Percentiles rank a stretch among this genome's conserved stretches.
These are phyloP conservation scores for Aporophyla nigra DNA, from an alignment of 2,888 invertebrate species.

Conservation along the genomic window DNA sequence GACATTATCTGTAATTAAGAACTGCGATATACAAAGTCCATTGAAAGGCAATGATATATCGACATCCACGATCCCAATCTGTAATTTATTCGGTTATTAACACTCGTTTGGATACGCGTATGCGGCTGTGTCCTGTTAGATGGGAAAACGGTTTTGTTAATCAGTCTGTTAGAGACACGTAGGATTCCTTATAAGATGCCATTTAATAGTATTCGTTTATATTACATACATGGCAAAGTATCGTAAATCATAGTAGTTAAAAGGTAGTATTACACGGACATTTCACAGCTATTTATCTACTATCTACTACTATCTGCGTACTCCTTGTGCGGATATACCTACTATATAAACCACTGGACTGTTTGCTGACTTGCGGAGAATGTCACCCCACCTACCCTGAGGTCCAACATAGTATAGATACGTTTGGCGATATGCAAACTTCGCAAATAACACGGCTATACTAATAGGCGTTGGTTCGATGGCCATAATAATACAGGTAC, in stretches of 20 bases:
- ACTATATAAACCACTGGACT: neutral
- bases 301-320: no score
- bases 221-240: neutral
- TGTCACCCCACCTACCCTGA: neutral
- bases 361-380: neutral
- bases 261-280: no score
- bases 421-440: neutral
- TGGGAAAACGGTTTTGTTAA: constrained; percentile 65
- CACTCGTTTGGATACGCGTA: constrained; percentile 40
- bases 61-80: constrained; percentile 12
- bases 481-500: neutral
- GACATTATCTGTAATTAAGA: constrained; percentile 50
- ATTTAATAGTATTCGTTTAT: neutral
- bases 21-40: constrained; percentile 25
- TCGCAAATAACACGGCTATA: neutral
- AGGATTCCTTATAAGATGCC: neutral
- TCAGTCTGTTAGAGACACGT: constrained; percentile 65
- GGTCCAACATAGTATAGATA: neutral
- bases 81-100: constrained; percentile 46
- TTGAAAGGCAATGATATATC: constrained; percentile 35
- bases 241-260: constrained; percentile 1
- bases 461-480: neutral
- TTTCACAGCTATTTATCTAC: no score
- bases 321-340: no score
- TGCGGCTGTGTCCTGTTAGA: constrained; percentile 52